Base-by-base conservation (phyloP, 2,113 vertebrate species). In the Sander vitreus region DNA sequence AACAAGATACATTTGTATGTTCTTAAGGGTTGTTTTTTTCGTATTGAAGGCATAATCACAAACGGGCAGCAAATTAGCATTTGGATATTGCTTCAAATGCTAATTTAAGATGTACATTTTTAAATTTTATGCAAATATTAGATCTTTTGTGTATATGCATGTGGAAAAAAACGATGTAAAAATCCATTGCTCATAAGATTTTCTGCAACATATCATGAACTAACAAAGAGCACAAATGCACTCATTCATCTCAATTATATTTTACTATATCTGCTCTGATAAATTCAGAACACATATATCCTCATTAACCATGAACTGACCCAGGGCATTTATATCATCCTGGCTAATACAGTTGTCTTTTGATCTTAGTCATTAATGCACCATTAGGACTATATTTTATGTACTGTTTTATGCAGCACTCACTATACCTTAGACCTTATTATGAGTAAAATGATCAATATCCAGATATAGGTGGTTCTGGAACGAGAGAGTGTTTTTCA, bases 331-430 rank as follows among this genome's bases (percentile, higher is more conserved):
- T 91, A 91, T 80, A 89, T 80, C 75, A 81, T 91, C 80, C 72
- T 36, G 43, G 55, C 67, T 77, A 91, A 87, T 90, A 84, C 72
- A 81, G 82, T 83, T 77, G 81, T 90, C 91, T 92, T 94, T 92
- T 94, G 91, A 94, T 94, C 90, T 79, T 85, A 43, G 77, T 76
- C 92, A 90, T 90, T 90, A 91, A 93, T 91, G 88, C 70, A 76
- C 81, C 85, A 89, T 92, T 94, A 90, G 77, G 86, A 39, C 54
- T 76, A 86, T 85, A 83, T 81, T 94, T 91, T 91, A 93, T 93
- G 93, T 89, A 90, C 88, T 93, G 90, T 90, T 94, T 93, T 88
- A 91, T 92, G 78, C 43, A 89, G 86, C 90, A 92, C 89, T 89
- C 88, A 91, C 85, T 88, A 43, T 43, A 87, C 79, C 89, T 83